A percentile compares a stretch with the other conserved stretches of the same genome.
Evolutionary conservation across 2,888 invertebrate genomes (phyloP).

Genomic region (Archaeoteleia sp.): DNA sequence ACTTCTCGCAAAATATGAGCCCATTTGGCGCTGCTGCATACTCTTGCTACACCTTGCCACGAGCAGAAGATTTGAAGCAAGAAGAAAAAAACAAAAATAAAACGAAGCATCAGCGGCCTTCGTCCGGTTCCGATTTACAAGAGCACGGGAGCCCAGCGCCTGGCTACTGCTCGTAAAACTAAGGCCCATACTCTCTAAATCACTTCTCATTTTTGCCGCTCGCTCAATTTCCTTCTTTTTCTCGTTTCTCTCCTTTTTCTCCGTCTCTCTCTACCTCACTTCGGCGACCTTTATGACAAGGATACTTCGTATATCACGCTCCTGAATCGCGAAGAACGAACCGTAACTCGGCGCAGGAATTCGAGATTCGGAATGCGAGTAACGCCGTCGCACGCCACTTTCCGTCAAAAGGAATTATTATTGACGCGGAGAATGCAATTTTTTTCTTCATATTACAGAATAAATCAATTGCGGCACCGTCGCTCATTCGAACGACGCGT

Average conservation of each 20-base stretch:
- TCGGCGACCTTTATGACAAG: constrained; percentile 41
- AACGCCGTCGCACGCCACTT: constrained; percentile 3
- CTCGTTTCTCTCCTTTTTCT: constrained; percentile 4
- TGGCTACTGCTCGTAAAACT: constrained; percentile 32
- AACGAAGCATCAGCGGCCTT: too few relatives aligned
- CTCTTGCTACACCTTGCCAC: too few relatives aligned
- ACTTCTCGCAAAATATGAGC: too few relatives aligned
- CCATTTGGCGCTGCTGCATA: too few relatives aligned
- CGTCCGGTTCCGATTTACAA: constrained; percentile 18
- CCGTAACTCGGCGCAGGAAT: background rate
- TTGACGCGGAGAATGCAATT: constrained; percentile 4
- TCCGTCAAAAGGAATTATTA: constrained; percentile 29
- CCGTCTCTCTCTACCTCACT: constrained; percentile 3
- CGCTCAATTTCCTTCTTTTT: constrained; percentile 26
- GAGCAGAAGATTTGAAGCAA: too few relatives aligned
- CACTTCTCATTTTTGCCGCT: constrained; percentile 36
- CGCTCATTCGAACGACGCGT: too few relatives aligned
- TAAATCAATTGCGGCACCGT: too few relatives aligned
- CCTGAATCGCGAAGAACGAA: constrained; percentile 5
- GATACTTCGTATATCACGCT: constrained; percentile 39
- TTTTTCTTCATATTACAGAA: too few relatives aligned
- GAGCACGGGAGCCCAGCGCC: constrained; percentile 17
- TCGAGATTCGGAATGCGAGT: constrained; percentile 12
- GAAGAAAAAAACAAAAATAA: too few relatives aligned
- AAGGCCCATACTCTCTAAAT: constrained; percentile 26